Evolutionary conservation across 92 coral and sea anemone genomes (phyloP), one percentile per base, ranked within the genome.

Genomic region (Epizoanthus scotinus): DNA sequence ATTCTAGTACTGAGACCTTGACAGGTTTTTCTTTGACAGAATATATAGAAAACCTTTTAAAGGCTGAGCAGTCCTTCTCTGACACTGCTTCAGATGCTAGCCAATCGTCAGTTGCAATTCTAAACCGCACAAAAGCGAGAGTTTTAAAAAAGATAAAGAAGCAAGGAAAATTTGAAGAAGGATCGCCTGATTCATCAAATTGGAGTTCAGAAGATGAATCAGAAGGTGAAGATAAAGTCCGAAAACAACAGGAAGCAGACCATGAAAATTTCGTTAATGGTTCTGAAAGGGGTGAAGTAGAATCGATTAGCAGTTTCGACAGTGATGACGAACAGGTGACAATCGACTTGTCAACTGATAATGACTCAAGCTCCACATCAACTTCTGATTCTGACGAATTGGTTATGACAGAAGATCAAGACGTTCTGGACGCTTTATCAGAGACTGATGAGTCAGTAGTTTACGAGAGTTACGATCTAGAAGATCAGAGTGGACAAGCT

Each of bases 51-150:
- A 68, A 34, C 14, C 68, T 75, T 38, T 22, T 75, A 27, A 59
- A 36, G 22, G 81, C 55, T 1, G 81, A 75, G 19, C 81, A 19
- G 24, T 75, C 68, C 9, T 75, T 31, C 19, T 75, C 81, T 40
- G 81, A 75, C 25, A 59, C 69, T 5, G 18, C 66, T 12, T 75
- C 81, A 14, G 81, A 75, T 18, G 68, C 29, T 0, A 75, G 81
- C 44, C 25, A 34, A 18, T 75, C 81, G 14, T 75, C 81, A 1
- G 69, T 58, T 59, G 81, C 68, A 13, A 57, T 75, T 75, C 67
- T 75, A 0, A 24, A 21, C 17, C 50, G 81, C 42, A 57, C 38
- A 57, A 57, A 25, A 20, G 14, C 10, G 50, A 75, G 24, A 34
- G 81, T 75, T n/a, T 49, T 75, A 2, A 75, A 75, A 54, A 75